These are phyloP conservation scores for Xestia ashworthii DNA, from an alignment of 2,888 invertebrate species.

Conservation along the genomic window DNA sequence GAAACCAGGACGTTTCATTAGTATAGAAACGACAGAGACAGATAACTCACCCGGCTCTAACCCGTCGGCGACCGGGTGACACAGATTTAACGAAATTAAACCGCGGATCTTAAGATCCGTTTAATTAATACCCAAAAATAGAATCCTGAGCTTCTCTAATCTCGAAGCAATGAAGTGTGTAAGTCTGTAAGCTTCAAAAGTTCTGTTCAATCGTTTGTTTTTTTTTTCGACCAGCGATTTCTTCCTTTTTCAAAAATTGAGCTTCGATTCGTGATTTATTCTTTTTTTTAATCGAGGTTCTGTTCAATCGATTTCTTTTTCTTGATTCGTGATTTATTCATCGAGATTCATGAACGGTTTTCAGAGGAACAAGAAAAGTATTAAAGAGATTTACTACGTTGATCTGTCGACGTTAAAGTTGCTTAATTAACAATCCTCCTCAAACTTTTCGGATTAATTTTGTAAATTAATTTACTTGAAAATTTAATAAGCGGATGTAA, in stretches of 20 bases:
- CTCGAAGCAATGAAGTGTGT: constrained; percentile 35
- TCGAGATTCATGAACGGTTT: constrained; percentile 34
- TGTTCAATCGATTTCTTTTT: constrained; percentile 37
- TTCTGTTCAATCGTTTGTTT: constrained; percentile 37
- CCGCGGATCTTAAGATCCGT: constrained; percentile 39
- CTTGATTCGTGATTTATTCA: constrained; percentile 31
- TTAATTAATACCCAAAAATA: constrained; percentile 59
- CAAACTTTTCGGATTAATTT: constrained; percentile 56
- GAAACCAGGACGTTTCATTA: constrained; percentile 56
- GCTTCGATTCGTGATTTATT: no score
- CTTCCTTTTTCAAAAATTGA: no score
- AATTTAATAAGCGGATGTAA: constrained; percentile 15
- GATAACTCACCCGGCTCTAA: constrained; percentile 47
- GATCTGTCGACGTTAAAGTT: constrained; percentile 43
- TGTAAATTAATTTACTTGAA: constrained; percentile 52
- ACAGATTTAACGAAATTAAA: constrained; percentile 57
- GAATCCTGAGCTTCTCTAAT: constrained; percentile 39
- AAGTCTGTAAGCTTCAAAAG: constrained; percentile 19
- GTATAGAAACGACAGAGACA: constrained; percentile 48
- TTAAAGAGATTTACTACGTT: constrained; percentile 52
- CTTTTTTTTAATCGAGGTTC: not conserved
- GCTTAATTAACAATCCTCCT: constrained; percentile 59
- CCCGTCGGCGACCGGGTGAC: constrained; percentile 43
- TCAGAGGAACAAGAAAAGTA: constrained; percentile 32
- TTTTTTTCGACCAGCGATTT: not conserved